Conservation (phyloP, 2,113 vertebrate genomes). For the Hypanus sabinus region DNA sequence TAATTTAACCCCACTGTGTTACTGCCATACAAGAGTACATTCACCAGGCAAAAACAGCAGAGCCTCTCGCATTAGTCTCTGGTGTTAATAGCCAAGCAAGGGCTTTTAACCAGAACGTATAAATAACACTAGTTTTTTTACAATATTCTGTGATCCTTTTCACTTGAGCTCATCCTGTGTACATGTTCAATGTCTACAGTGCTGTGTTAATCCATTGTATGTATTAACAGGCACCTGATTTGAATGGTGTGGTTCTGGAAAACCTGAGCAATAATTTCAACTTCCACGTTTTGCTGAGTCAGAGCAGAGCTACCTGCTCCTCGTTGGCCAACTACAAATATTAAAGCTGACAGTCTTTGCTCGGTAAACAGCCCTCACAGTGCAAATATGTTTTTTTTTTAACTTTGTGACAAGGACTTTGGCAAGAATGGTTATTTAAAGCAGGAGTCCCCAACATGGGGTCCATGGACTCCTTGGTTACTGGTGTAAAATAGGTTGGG, state of each 20-base stretch:
- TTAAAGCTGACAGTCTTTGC: neutral
- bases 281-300: no score
- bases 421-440: neutral
- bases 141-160: neutral
- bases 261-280: neutral
- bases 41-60: neutral
- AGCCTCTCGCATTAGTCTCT: neutral
- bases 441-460: no score
- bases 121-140: neutral
- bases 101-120: neutral
- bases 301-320: neutral
- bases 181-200: neutral
- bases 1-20: no score
- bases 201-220: neutral
- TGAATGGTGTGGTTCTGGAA: neutral
- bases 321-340: neutral
- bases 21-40: neutral
- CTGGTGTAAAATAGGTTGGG: no score
- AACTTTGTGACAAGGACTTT: neutral
- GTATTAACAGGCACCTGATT: neutral
- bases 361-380: neutral
- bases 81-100: neutral
- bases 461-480: no score
- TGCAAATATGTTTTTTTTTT: neutral
- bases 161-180: neutral